These are phyloP conservation scores for Machimus atricapillus DNA, from an alignment of 2,888 invertebrate species.

Conservation along the genomic window DNA sequence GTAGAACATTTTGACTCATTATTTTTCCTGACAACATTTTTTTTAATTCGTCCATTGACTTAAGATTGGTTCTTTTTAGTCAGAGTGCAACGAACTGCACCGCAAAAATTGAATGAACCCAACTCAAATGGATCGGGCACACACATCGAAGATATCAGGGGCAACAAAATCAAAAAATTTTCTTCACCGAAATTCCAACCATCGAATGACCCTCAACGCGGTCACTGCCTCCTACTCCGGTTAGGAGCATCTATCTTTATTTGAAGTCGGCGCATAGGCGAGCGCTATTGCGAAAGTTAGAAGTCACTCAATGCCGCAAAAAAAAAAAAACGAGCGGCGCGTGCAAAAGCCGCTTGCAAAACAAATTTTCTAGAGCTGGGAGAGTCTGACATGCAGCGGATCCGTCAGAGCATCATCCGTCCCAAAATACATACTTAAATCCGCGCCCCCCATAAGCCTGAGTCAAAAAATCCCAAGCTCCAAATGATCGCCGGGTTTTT, in stretches of 20 bases:
- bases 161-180: not conserved
- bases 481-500: not conserved
- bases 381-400: not conserved
- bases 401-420: not conserved
- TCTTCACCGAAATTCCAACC: not conserved
- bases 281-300: constrained; percentile 2
- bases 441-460: not conserved
- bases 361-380: not conserved
- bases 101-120: not conserved
- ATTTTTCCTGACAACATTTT: not conserved
- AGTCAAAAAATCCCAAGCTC: not conserved
- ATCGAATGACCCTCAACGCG: not conserved
- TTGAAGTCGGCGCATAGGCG: not conserved
- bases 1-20: not conserved
- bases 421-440: not conserved
- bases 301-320: not conserved
- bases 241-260: constrained; percentile 5
- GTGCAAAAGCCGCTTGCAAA: constrained; percentile 2
- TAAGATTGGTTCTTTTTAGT: not conserved
- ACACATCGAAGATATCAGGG: not conserved
- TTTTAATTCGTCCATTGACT: not conserved
- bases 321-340: not conserved
- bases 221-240: not conserved
- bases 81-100: not conserved
- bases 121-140: not conserved